Evolutionary conservation across 2,888 invertebrate species (phyloP), one percentile per base, ranked within the genome.

Genomic region (Matsumyia berberina): DNA sequence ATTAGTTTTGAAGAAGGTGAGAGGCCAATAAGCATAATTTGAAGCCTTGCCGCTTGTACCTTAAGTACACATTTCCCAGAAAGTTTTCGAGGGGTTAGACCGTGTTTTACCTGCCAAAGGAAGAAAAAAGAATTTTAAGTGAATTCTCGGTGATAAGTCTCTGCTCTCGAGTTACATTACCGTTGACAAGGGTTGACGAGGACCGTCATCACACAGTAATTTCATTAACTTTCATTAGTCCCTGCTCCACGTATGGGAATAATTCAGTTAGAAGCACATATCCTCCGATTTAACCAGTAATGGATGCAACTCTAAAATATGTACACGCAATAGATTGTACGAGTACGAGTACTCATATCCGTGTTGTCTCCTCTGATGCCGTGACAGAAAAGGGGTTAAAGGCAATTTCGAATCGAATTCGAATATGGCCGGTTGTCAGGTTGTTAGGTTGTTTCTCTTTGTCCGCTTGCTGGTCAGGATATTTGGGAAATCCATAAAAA

Each of bases 151-250:
- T 37, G 62, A 53, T 73, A 62, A 62, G 33, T 51, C 44, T 42
- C 44, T 42, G 33, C 39, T 29, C 60, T 49, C 39, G 51, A 51
- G 60, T 42, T 60, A 51, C 60, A 72, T 72, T 72, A 72, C n/a
- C 49, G 73, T 33, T 73, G 73, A 73, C 62, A 73, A 62, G 62
- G 73, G 73, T 73, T 73, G 73, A 73, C 62, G 53, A 73, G 12
- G 24, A 73, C 73, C 62, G 42, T 53, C 62, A 44, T 73, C 73
- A 73, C 73, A 73, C 33, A 60, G 37, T 62, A 62, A 62, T 73
- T 73, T 73, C 53, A 73, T 62, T 73, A 73, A 62, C 53, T 33
- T 19, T 72, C 51, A 58, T 62, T 62, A 73, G 62, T 73, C 46
- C 49, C 33, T 73, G 60, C 24, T 53, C 8, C 73, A 62, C 42